These are phyloP conservation scores for Hydrocynus forskahlii DNA, from an alignment of 2,797 vertebrate species.

Conservation along the genomic window DNA sequence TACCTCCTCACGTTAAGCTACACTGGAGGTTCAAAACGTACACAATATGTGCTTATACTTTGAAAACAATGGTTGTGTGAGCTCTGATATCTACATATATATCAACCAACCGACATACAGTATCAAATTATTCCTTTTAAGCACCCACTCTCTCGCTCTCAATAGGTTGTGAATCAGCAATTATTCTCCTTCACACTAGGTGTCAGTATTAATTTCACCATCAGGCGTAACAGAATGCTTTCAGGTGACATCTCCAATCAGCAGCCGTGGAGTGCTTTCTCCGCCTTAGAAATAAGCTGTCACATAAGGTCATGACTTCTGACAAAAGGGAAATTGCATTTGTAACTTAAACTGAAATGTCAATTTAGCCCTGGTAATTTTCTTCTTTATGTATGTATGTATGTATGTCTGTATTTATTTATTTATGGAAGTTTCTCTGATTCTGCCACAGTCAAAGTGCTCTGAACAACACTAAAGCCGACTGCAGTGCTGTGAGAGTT, in stretches of 20 bases:
- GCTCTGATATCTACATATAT: slow-evolving; percentile 37
- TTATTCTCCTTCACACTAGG: slow-evolving; percentile 87
- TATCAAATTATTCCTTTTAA: slow-evolving; percentile 63
- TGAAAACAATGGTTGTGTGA: slow-evolving; percentile 19
- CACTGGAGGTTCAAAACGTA: not conserved
- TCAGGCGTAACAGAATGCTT: slow-evolving; percentile 88
- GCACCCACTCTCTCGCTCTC: slow-evolving; percentile 63
- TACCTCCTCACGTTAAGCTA: not conserved
- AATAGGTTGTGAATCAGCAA: slow-evolving; percentile 86
- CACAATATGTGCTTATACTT: not conserved
- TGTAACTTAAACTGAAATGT: slow-evolving; percentile 78
- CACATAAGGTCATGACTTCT: slow-evolving; percentile 88
- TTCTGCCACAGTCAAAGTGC: not conserved
- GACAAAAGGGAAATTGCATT: slow-evolving; percentile 84
- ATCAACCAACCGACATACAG: slow-evolving; percentile 48
- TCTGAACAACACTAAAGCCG: too few species aligned
- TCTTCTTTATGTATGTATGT: slow-evolving; percentile 61
- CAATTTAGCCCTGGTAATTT: slow-evolving; percentile 80
- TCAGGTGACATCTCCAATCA: slow-evolving; percentile 92
- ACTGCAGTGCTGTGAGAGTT: not conserved
- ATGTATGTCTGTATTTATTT: not conserved
- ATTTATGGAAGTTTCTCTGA: not conserved
- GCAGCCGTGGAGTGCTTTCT: slow-evolving; percentile 81
- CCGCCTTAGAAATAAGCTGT: slow-evolving; percentile 88
- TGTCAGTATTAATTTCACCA: slow-evolving; percentile 91